A percentile compares a stretch with the other conserved stretches of the same genome.
These are phyloP conservation scores for Bettongia penicillata DNA, from an alignment of 2,113 vertebrate species.

Conservation along the genomic window DNA sequence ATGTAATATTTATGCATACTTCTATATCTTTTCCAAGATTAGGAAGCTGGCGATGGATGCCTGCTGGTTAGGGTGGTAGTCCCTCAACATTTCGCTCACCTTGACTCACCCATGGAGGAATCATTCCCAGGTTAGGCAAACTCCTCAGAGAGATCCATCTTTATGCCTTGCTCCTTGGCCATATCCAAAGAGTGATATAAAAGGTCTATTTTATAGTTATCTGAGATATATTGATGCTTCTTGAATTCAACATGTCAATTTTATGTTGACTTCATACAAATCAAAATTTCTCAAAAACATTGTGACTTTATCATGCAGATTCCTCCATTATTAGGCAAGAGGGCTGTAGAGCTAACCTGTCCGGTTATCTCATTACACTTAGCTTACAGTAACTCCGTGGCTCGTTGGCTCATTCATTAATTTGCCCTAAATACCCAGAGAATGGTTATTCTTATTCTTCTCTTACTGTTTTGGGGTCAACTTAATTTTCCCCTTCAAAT, in stretches of 20 bases:
- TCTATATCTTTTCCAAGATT: not conserved
- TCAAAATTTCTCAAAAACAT: conserved; percentile 26
- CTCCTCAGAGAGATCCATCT: not conserved
- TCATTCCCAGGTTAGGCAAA: not conserved
- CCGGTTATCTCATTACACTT: conserved; percentile 22
- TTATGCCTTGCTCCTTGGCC: not conserved
- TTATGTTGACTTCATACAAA: conserved; percentile 17
- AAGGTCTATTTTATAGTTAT: not conserved
- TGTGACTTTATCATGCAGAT: not conserved
- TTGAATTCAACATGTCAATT: conserved; percentile 42
- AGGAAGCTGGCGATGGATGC: not conserved
- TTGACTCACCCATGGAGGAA: not conserved
- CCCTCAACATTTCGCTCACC: not conserved
- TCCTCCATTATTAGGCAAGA: not conserved
- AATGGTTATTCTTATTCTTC: not conserved
- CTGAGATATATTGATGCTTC: conserved; percentile 6
- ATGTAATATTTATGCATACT: not conserved
- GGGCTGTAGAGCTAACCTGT: not conserved
- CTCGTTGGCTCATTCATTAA: conserved; percentile 17
- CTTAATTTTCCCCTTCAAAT: not conserved
- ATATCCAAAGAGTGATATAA: no score
- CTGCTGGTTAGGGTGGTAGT: not conserved
- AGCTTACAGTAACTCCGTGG: not conserved
- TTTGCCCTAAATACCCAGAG: conserved; percentile 23
- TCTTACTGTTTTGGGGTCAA: not conserved